phyloP scores from a whole-genome alignment of 2,797 vertebrate species.

The Sebastiscus tertius region DNA sequence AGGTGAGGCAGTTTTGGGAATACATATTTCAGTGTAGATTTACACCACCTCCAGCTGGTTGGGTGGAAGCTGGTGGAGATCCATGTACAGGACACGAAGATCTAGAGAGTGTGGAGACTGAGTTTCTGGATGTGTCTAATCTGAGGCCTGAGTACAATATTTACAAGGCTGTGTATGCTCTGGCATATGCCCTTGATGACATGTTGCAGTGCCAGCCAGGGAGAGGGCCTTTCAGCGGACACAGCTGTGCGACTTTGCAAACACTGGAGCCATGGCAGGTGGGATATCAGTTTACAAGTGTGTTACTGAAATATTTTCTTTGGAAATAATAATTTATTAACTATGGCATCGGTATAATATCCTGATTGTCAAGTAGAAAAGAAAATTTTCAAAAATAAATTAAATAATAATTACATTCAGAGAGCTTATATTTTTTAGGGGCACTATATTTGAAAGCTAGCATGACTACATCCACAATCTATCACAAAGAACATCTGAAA shows the following conservation, averaged over 20 bases:
- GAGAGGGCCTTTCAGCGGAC: constrained; percentile 62
- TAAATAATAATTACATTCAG: not conserved
- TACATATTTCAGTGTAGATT: constrained; percentile 62
- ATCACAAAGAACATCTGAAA: too few species aligned
- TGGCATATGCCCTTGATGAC: constrained; percentile 72
- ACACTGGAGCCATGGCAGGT: constrained; percentile 81
- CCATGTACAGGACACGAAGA: constrained; percentile 60
- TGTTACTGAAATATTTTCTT: not conserved
- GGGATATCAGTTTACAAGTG: not conserved
- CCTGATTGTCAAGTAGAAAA: not conserved
- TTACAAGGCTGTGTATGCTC: constrained; percentile 73
- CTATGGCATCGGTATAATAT: not conserved
- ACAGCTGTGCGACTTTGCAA: constrained; percentile 66
- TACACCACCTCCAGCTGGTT: constrained; percentile 1
- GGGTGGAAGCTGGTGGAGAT: constrained; percentile 5
- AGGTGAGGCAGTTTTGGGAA: constrained; percentile 69
- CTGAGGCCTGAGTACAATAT: constrained; percentile 62
- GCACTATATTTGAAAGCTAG: not conserved
- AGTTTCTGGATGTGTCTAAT: constrained; percentile 67
- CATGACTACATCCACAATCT: not conserved
- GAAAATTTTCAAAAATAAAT: not conserved
- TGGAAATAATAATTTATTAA: not conserved
- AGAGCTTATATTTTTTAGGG: not conserved
- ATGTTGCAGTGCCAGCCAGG: constrained; percentile 64
- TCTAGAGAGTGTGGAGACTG: constrained; percentile 21